Percentiles rank a stretch among this genome's conserved stretches.
phyloP scores from a whole-genome alignment of 2,113 vertebrate species.

The Malurus cyaneus region DNA sequence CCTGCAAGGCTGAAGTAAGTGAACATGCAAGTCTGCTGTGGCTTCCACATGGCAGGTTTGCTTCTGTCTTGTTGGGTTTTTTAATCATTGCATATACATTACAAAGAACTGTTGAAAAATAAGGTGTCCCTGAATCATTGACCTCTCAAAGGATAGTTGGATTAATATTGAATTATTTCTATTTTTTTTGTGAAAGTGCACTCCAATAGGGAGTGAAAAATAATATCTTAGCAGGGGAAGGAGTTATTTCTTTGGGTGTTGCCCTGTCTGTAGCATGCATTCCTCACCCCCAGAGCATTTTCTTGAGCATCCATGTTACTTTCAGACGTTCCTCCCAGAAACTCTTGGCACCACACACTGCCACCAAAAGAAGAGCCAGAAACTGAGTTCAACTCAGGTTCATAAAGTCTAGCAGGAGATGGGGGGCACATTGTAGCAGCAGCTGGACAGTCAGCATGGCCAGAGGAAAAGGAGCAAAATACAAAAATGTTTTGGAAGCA shows the following conservation, averaged over 20 bases:
- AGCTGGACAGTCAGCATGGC: not conserved
- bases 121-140: not conserved
- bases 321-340: not conserved
- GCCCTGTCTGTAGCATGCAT: not conserved
- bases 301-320: not conserved
- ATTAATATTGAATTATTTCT: not conserved
- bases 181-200: not conserved
- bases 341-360: not conserved
- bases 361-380: not conserved
- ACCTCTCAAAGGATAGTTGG: not conserved
- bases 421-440: rapidly evolving
- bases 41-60: not conserved
- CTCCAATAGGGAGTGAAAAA: not conserved
- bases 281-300: not conserved
- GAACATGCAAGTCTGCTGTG: not conserved
- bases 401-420: not conserved
- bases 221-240: not conserved
- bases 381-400: not conserved
- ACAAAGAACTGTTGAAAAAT: not conserved
- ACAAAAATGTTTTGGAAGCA: rapidly evolving
- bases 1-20: not conserved
- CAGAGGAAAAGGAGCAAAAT: not conserved
- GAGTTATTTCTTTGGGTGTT: not conserved
- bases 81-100: not conserved
- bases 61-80: not conserved